Evolutionary conservation across 2,797 vertebrate genomes (phyloP), one percentile per base, ranked within the genome.

Genomic region (Sebastiscus albofasciatus): DNA sequence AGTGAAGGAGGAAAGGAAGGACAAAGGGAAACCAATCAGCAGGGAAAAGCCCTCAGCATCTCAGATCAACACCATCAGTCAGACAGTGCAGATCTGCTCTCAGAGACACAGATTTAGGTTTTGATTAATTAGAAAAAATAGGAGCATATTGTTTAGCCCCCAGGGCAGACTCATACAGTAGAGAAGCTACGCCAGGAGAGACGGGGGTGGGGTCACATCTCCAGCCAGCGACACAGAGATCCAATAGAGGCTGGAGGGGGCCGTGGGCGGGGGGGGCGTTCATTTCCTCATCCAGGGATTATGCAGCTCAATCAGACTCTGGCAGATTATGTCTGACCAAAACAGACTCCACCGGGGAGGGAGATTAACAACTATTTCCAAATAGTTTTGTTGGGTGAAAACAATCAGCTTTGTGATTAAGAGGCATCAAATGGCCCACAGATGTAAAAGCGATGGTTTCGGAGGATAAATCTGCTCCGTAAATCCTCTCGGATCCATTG

Each of bases 101-200:
- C 80, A 83, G 14, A 84, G 68, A 89, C 75, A 82, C 68, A 89
- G 75, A 87, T 84, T 87, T 79, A 77, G 61, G 42, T 90, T 93
- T 88, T 81, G 86, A 91, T 92, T 94, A 95, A 96, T 95, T 94
- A 93, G 64, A 90, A 83, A 83, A 92, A 90, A 87, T 77, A 89
- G 80, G 77, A 85, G 83, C 95, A 96, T 96, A 96, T 96, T 96
- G 96, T 89, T 90, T 88, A 89, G 89, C 95, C 96, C 95, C 80
- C 77, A 89, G 95, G 96, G 94, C 95, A 96, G 95, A 96, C 95
- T 96, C 95, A 86, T 91, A 93, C 94, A 91, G 92, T 91, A 89
- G 78, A 93, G 90, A 95, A 95, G 94, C 94, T 93, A 95, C 90
- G 94, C 93, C 77, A 82, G 33, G 84, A 75, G 85, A 87, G 83